Evolutionary conservation across 2,888 invertebrate species (phyloP), one percentile per base, ranked within the genome.

Genomic region (Mylabris sibirica): DNA sequence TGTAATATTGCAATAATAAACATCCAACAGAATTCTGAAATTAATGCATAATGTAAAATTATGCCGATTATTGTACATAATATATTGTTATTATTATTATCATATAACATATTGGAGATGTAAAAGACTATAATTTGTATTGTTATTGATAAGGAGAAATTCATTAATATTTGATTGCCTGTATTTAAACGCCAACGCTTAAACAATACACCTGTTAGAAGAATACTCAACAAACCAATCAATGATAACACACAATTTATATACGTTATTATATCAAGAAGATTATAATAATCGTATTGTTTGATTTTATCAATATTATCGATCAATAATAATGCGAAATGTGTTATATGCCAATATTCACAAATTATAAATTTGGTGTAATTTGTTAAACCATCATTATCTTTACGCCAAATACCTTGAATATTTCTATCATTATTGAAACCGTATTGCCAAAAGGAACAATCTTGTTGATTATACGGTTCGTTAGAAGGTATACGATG

Each of bases 1-100:
- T 92, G 91, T 49, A 92, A 78, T 0, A 90, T 86, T 3, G 91
- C 92, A 61, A 91, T 90, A 3, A 92, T 89, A 57, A 92, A 81
- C 91, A 92, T 92, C 92, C 92, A 92, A 75, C 89, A 89, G 79
- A 92, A 92, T 2, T 91, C 89, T 0, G 90, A 88, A 14, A 92
- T 79, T 35, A 91, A 87, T 11, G 90, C 87, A 79, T 91, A 92
- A 79, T 92, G 92, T n/a, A 92, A 79, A n/a, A 87, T 75, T 0
- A 89, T 86, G 0, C 91, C 91, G 0, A 88, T 82, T 12, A 87
- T 75, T 79, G 89, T 85, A 76, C 92, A 92, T 2, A 83, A 72
- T 0, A 86, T 77, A 59, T 82, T 81, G 63, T 84, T 83, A 49
- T 83, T 80, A 11, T 79, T 76, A 0, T 82, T 76, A 71, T 87